Conservation (phyloP, 2,888 invertebrate genomes). For the Panopea generosa region DNA sequence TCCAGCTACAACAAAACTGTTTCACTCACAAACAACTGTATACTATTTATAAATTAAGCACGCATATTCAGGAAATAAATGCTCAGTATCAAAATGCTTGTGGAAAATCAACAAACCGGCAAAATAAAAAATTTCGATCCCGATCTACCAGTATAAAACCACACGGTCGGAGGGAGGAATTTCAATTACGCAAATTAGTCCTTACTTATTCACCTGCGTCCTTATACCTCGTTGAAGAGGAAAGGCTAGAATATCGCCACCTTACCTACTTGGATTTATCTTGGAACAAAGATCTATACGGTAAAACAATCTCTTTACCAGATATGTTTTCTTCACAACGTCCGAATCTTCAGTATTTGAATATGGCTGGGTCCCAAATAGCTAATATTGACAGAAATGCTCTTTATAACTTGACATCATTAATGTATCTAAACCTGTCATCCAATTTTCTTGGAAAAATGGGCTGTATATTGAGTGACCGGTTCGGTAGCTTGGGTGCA, state of each 20-base stretch:
- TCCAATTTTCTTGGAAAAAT: conserved; percentile 25
- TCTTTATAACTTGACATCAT: conserved; percentile 2
- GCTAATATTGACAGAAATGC: conserved; percentile 3
- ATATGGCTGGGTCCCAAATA: conserved; percentile 21
- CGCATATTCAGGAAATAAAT: background rate
- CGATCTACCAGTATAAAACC: too few species aligned
- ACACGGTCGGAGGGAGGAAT: too few species aligned
- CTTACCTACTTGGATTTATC: conserved; percentile 19
- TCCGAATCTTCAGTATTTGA: conserved; percentile 19
- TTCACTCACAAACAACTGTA: too few species aligned
- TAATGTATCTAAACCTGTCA: conserved; percentile 20
- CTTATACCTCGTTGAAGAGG: background rate
- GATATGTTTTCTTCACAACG: background rate
- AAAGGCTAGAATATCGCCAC: background rate
- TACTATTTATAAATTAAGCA: too few species aligned
- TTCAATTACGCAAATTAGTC: background rate
- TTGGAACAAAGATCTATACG: background rate
- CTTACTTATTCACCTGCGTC: background rate
- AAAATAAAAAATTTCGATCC: too few species aligned
- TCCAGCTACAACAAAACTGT: background rate
- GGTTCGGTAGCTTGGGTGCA: background rate
- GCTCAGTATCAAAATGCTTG: background rate
- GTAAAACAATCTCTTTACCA: background rate
- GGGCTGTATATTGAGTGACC: conserved; percentile 1
- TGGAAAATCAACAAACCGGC: background rate